Percentiles rank a stretch among this genome's conserved stretches.
Evolutionary conservation across 2,113 vertebrate species (phyloP).

Genomic region (Polyodon spathula): DNA sequence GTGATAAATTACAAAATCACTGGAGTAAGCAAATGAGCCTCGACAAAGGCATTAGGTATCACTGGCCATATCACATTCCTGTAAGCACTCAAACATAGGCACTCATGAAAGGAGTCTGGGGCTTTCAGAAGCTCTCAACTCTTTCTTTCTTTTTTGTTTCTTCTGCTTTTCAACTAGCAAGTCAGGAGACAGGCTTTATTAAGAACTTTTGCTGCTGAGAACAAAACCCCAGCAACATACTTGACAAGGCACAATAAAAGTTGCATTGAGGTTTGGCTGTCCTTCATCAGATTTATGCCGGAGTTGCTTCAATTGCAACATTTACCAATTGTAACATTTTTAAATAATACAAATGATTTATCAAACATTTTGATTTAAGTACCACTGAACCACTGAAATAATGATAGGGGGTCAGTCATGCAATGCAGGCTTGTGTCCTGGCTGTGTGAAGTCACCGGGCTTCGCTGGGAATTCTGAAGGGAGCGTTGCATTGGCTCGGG

Average conservation of each 20-base stretch:
- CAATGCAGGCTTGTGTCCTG: too few relatives aligned
- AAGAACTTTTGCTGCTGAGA: not conserved
- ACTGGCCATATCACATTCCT: not conserved
- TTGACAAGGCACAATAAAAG: not conserved
- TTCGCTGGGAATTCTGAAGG: too few relatives aligned
- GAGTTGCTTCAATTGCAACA: not conserved
- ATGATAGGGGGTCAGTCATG: too few relatives aligned
- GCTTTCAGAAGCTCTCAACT: not conserved
- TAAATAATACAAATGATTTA: not conserved
- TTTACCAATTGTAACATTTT: not conserved
- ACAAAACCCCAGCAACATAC: not conserved
- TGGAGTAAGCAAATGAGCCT: conserved; percentile 19
- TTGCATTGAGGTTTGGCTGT: not conserved
- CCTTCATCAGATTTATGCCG: not conserved
- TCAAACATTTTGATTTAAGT: too few relatives aligned
- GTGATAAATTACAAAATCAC: conserved; percentile 18
- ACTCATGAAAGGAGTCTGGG: not conserved
- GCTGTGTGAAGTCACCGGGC: too few relatives aligned
- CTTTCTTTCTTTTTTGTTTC: not conserved
- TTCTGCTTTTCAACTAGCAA: not conserved
- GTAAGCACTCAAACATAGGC: not conserved
- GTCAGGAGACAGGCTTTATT: not conserved
- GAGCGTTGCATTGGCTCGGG: too few relatives aligned
- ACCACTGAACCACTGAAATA: too few relatives aligned
- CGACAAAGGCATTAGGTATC: conserved; percentile 17